A percentile compares a stretch with the other conserved stretches of the same genome.
Conservation (phyloP, 2,797 vertebrate genomes). For the Phyllotis vaccarum region DNA sequence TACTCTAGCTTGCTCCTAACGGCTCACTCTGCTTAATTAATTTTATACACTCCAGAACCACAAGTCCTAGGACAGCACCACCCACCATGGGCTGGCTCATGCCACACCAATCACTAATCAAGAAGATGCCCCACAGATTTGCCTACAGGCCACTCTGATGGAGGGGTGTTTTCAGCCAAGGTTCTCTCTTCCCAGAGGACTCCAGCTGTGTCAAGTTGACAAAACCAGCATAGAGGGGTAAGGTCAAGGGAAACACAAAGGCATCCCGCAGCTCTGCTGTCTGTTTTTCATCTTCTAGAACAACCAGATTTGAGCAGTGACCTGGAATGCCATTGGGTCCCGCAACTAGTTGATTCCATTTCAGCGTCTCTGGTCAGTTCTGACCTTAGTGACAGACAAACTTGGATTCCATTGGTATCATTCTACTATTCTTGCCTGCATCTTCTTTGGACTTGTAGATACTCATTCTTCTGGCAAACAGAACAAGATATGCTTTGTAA, state of each 20-base stretch:
- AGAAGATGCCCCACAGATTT: neutral
- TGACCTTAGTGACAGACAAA: neutral
- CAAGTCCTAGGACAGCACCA: neutral
- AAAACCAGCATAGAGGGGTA: neutral
- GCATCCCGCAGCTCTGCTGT: neutral
- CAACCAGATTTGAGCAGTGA: neutral
- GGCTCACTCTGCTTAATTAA: neutral
- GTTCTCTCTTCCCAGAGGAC: neutral
- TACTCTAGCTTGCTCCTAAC: neutral
- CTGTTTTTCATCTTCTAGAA: neutral
- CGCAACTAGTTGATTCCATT: rapidly evolving
- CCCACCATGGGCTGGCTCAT: neutral
- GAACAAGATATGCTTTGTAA: neutral
- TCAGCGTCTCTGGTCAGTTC: neutral
- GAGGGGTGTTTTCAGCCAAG: neutral
- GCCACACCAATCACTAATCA: neutral
- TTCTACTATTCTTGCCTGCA: too few relatives aligned
- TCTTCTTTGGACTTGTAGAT: neutral
- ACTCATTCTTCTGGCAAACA: neutral
- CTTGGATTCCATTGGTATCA: neutral
- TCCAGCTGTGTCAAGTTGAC: neutral
- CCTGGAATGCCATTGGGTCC: rapidly evolving
- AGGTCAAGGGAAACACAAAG: neutral
- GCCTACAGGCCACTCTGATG: neutral
- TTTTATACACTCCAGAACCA: neutral